Evolutionary conservation across 2,888 invertebrate genomes (phyloP).

Genomic region (Timema cristinae): DNA sequence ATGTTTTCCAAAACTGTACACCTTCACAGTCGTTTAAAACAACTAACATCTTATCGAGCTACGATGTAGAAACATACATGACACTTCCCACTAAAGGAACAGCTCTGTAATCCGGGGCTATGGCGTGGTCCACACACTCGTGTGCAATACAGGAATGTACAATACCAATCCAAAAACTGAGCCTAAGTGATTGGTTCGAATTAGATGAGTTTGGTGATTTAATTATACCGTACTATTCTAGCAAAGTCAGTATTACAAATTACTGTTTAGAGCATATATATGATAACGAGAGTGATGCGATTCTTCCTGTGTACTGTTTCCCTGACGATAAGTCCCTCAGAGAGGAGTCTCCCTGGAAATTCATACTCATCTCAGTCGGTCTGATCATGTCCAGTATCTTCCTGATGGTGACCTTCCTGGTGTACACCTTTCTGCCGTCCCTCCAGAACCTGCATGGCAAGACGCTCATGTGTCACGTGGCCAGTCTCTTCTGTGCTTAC

Average conservation of each 20-base stretch:
- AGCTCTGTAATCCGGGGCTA: background rate
- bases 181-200: background rate
- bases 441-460: conserved; percentile 70
- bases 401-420: conserved; percentile 59
- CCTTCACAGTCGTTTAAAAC: background rate
- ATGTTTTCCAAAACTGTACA: conserved; percentile 13
- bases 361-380: conserved; percentile 37
- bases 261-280: background rate
- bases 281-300: conserved; percentile 25
- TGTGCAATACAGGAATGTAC: background rate
- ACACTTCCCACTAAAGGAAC: background rate
- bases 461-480: conserved; percentile 66
- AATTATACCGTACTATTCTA: background rate
- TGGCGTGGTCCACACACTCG: background rate
- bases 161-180: background rate
- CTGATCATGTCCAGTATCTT: conserved; percentile 60
- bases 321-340: conserved; percentile 24
- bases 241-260: conserved; percentile 11
- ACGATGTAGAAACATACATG: background rate
- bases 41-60: background rate
- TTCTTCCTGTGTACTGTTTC: conserved; percentile 41
- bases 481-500: conserved; percentile 62
- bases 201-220: background rate
- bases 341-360: conserved; percentile 13
- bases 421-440: conserved; percentile 61